Base-by-base conservation (phyloP, 2,797 vertebrate genomes). In the Takifugu rubripes region DNA sequence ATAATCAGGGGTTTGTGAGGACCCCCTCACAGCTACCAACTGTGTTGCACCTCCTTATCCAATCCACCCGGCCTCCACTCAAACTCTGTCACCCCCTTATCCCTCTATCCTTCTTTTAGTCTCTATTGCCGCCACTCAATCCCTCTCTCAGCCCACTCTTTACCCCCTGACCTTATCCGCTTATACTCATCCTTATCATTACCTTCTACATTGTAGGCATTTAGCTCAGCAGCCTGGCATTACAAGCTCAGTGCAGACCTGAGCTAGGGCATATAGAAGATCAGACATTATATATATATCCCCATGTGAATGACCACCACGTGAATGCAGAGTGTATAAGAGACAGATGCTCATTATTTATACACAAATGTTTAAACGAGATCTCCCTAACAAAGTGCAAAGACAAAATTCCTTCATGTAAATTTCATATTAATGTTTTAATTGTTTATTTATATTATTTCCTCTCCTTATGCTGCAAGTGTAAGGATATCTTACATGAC, bases 181-280 rank as follows among this genome's bases (percentile, higher is more conserved):
- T 84, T 82, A 81, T 54, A 58, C 75, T 83, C 52, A 84, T 84
- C 85, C 79, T 85, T 84, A 84, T 87, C 84, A 65, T 79, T 81
- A 84, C 81, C 78, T 72, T 75, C 68, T 70, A 67, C 81, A 65
- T 77, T 75, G 83, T 81, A 55, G 78, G 66, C 73, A 70, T 84
- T 86, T 75, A 84, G 70, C 81, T 75, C 69, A 74, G 69, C 70
- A 21, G 70, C 74, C 56, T 43, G 69, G 79, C 76, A 81, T 84
- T 85, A 88, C 80, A 76, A 83, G 77, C 69, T 59, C 69, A 78
- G 68, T 60, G 75, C 58, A 33, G 53, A 29, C 49, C 62, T 15
- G 48, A 76, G 77, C 80, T 71, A 74, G 55, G 3, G 59, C 58
- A 70, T 78, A 72, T 21, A 21, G 78, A 65, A 42, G n/a, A 17